Evolutionary conservation across 2,113 vertebrate species (phyloP).

Genomic region (Leiothrix lutea): DNA sequence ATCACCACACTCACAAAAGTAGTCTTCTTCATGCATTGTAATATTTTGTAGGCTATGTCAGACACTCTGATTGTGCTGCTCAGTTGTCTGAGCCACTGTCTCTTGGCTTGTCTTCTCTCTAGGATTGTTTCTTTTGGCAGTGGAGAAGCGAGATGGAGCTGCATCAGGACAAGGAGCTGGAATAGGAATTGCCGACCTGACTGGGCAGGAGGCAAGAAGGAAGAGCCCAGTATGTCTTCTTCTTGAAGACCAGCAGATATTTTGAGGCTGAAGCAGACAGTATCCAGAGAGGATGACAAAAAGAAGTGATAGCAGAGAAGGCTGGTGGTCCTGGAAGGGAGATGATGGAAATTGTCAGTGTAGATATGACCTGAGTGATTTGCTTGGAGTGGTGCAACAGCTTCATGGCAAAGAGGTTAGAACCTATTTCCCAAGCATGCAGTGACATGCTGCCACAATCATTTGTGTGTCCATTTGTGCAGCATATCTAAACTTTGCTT

Average conservation of each 20-base stretch:
- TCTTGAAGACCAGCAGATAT: background rate
- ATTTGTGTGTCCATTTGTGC: background rate
- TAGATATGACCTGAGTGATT: background rate
- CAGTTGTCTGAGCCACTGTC: background rate
- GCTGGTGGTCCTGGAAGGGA: background rate
- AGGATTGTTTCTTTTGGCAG: background rate
- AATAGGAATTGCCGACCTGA: background rate
- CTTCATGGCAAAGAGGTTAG: background rate
- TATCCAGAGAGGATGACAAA: background rate
- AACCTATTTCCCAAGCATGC: background rate
- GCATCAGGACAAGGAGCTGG: background rate
- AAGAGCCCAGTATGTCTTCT: background rate
- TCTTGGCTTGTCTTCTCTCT: background rate
- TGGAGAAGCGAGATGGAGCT: background rate
- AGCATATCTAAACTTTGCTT: background rate
- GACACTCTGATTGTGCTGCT: background rate
- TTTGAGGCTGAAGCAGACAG: background rate
- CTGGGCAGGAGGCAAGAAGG: background rate
- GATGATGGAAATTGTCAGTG: background rate
- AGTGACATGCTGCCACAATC: background rate
- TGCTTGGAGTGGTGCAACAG: background rate
- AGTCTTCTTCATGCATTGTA: background rate
- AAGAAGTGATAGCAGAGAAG: background rate
- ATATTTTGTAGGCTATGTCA: background rate
- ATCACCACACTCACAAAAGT: background rate